These are phyloP conservation scores for Eleutherodactylus coqui DNA, from an alignment of 2,797 vertebrate species.

Conservation along the genomic window DNA sequence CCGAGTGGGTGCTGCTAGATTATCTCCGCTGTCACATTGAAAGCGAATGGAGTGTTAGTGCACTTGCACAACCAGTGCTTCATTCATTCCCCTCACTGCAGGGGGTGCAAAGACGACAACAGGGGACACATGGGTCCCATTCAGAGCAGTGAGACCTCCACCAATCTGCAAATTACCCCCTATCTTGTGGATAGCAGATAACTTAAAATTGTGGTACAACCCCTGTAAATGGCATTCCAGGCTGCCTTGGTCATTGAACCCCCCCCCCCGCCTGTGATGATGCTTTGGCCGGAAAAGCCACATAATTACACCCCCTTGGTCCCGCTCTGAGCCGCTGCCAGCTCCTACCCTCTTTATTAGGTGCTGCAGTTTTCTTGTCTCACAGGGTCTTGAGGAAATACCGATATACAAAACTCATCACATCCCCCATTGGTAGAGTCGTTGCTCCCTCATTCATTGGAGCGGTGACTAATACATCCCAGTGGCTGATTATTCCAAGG, in stretches of 20 bases:
- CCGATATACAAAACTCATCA: constrained; percentile 75
- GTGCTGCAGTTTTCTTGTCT: constrained; percentile 74
- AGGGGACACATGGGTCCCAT: no score
- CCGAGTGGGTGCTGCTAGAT: no score
- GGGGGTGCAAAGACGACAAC: no score
- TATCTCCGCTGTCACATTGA: no score
- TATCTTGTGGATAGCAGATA: no score
- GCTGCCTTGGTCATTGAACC: constrained; percentile 71
- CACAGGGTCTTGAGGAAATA: constrained; percentile 74
- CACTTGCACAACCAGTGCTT: no score
- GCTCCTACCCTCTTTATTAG: constrained; percentile 71
- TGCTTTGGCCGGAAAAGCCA: constrained; percentile 73
- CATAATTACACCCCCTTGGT: constrained; percentile 78
- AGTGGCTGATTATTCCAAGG: constrained; percentile 18
- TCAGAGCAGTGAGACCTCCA: no score
- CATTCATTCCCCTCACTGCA: no score
- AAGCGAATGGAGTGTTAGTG: no score
- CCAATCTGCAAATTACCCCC: no score
- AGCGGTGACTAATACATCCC: constrained; percentile 54
- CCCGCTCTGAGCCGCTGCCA: constrained; percentile 75
- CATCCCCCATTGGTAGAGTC: constrained; percentile 71
- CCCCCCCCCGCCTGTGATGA: constrained; percentile 67
- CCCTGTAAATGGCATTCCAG: constrained; percentile 65
- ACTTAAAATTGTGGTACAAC: no score
- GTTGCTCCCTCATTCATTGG: constrained; percentile 67